Percentiles rank a stretch among this genome's conserved stretches.
Evolutionary conservation across 2,113 vertebrate species (phyloP).

Genomic region (Irena cyanogastra): DNA sequence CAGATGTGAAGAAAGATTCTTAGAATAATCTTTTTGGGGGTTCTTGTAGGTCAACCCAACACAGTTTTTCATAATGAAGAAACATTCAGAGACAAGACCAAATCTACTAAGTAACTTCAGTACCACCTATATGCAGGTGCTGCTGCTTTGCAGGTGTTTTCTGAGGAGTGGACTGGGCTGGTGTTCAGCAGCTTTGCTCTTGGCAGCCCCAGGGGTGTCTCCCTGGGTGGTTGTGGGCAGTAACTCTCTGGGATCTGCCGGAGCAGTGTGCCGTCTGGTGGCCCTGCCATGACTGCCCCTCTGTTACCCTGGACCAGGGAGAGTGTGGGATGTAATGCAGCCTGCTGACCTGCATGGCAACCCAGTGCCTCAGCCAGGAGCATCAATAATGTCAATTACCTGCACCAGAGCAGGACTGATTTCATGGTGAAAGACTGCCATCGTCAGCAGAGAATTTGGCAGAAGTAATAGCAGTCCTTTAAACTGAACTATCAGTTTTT

Average conservation of each 20-base stretch:
- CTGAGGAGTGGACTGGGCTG: neutral
- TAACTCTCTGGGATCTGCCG: neutral
- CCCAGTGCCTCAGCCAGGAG: neutral
- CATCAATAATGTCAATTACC: neutral
- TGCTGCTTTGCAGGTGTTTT: neutral
- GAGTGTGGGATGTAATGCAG: neutral
- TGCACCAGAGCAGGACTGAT: neutral
- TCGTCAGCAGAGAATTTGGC: neutral
- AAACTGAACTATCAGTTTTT: neutral
- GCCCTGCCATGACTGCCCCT: rapidly evolving
- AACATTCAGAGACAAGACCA: neutral
- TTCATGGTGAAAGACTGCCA: neutral
- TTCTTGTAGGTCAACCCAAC: neutral
- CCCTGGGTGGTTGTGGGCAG: neutral
- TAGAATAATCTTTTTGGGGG: neutral
- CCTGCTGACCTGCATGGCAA: neutral
- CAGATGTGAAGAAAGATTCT: neutral
- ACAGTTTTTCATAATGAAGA: neutral
- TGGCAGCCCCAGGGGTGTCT: rapidly evolving
- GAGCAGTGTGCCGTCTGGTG: rapidly evolving
- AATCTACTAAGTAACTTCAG: neutral
- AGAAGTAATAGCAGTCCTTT: neutral
- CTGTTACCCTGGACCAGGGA: neutral
- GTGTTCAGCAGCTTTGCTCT: neutral
- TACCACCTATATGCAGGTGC: too few relatives aligned